Evolutionary conservation across 2,113 vertebrate species (phyloP).

Genomic region (Neopipo cinnamomea): DNA sequence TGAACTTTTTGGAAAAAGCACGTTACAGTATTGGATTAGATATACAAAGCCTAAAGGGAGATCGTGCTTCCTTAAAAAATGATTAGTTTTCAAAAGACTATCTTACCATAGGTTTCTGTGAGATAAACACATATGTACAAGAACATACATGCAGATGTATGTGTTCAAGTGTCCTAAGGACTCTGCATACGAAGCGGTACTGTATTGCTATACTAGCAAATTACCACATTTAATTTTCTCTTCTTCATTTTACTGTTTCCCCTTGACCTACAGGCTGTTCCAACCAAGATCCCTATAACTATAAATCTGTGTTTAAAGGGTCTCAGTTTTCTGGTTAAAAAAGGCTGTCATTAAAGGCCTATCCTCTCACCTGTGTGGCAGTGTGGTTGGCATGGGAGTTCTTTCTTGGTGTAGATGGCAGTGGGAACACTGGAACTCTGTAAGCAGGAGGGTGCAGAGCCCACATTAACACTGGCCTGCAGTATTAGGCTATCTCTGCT

Average conservation of each 20-base stretch:
- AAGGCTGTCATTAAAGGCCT: not conserved
- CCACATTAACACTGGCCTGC: not conserved
- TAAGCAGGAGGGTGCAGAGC: fast-evolving
- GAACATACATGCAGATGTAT: fast-evolving
- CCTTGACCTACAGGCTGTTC: not conserved
- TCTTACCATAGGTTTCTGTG: not conserved
- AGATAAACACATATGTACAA: not conserved
- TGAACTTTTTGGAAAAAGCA: not conserved
- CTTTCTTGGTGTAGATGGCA: fast-evolving
- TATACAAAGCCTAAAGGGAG: not conserved
- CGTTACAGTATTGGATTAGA: not conserved
- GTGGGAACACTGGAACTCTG: not conserved
- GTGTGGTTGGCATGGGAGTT: not conserved
- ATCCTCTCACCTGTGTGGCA: fast-evolving
- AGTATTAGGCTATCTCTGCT: not conserved
- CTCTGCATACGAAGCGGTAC: not conserved
- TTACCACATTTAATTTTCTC: not conserved
- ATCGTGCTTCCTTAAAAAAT: not conserved
- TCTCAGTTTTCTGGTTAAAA: not conserved
- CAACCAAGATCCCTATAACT: fast-evolving
- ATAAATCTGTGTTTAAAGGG: not conserved
- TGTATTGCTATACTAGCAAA: not conserved
- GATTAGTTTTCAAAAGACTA: not conserved
- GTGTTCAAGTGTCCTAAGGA: not conserved
- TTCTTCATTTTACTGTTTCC: not conserved